These are phyloP conservation scores for Apamea crenata DNA, from an alignment of 2,888 invertebrate species.

Conservation along the genomic window DNA sequence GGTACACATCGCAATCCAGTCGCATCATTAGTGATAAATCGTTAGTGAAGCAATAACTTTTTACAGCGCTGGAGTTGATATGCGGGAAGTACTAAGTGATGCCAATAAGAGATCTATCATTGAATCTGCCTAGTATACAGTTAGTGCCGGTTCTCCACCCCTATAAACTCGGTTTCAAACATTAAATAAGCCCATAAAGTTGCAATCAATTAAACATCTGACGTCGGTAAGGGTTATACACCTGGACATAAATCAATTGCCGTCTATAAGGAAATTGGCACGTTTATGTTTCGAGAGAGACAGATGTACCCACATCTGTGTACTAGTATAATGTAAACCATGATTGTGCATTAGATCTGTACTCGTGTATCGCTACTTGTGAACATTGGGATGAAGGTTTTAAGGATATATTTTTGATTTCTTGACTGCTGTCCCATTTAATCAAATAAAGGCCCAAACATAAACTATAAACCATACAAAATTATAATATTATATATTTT, in stretches of 20 bases:
- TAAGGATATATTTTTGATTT: neutral
- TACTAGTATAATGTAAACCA: conserved; percentile 29
- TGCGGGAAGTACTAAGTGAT: conserved; percentile 70
- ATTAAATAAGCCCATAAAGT: conserved; percentile 74
- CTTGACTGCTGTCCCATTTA: neutral
- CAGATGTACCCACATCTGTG: conserved; percentile 21
- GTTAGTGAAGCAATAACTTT: conserved; percentile 72
- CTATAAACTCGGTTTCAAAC: conserved; percentile 67
- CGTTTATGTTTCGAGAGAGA: conserved; percentile 67
- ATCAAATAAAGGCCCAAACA: neutral
- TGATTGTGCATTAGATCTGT: conserved; percentile 39
- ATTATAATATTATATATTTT: neutral
- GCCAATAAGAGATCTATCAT: conserved; percentile 69
- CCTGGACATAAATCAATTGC: conserved; percentile 72
- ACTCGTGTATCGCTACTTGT: conserved; percentile 7
- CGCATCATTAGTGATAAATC: conserved; percentile 69
- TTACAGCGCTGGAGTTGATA: conserved; percentile 69
- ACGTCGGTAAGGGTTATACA: conserved; percentile 64
- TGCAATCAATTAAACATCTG: conserved; percentile 73
- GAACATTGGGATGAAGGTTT: neutral
- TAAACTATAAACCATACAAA: neutral
- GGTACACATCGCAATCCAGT: conserved; percentile 47
- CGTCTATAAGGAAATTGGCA: conserved; percentile 73
- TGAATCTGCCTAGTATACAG: conserved; percentile 65
- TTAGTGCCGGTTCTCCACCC: conserved; percentile 64